phyloP scores from a whole-genome alignment of 2,888 invertebrate species.

The Cistogaster globosa region DNA sequence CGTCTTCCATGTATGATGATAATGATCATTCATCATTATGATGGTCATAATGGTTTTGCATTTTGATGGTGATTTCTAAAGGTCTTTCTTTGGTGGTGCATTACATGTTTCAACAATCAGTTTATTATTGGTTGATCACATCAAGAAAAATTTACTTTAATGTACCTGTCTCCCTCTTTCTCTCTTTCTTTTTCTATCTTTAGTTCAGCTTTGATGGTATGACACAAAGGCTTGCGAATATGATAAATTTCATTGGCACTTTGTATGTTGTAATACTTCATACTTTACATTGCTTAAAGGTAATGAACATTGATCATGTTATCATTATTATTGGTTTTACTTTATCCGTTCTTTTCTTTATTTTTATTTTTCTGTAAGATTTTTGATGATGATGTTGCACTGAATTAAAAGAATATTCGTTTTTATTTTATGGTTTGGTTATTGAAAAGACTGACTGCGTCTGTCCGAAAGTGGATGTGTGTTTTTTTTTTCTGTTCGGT shows the following conservation, averaged over 20 bases:
- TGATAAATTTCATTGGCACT: constrained; percentile 72
- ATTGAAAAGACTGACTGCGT: not conserved
- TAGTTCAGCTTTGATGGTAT: constrained; percentile 46
- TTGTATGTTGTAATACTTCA: constrained; percentile 70
- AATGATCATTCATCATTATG: constrained; percentile 33
- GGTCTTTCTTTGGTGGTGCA: constrained; percentile 28
- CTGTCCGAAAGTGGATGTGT: not conserved
- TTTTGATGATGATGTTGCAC: not conserved
- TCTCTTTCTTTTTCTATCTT: not conserved
- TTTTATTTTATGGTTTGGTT: constrained; percentile 10
- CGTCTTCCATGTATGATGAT: constrained; percentile 57
- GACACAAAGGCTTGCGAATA: constrained; percentile 68
- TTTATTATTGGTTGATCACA: constrained; percentile 52
- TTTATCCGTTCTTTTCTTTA: not conserved
- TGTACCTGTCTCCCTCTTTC: constrained; percentile 7
- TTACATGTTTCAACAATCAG: constrained; percentile 37
- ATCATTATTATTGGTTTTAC: constrained; percentile 63
- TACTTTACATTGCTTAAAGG: constrained; percentile 67
- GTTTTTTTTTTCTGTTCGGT: not conserved
- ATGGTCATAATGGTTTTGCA: constrained; percentile 20
- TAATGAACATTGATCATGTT: constrained; percentile 70
- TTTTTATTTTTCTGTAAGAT: not conserved
- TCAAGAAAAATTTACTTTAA: constrained; percentile 21
- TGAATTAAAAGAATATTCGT: constrained; percentile 7
- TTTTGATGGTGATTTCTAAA: constrained; percentile 32